These are phyloP conservation scores for Cactoblastis cactorum DNA, from an alignment of 2,888 invertebrate species.

Conservation along the genomic window DNA sequence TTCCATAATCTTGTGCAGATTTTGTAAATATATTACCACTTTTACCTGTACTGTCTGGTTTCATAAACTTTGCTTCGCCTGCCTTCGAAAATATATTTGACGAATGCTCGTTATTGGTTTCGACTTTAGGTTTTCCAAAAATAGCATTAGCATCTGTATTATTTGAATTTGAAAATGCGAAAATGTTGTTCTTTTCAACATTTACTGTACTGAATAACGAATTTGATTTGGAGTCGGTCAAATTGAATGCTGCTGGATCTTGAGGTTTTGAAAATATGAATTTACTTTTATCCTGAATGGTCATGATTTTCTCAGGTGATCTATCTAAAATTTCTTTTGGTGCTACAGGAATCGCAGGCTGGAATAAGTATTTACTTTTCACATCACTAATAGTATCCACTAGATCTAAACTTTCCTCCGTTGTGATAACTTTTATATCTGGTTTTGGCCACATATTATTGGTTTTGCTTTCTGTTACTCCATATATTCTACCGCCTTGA, in stretches of 20 bases:
- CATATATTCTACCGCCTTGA: constrained; percentile 39
- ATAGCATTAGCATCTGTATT: constrained; percentile 24
- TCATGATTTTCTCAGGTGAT: constrained; percentile 52
- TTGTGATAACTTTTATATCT: constrained; percentile 26
- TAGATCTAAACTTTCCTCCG: neutral
- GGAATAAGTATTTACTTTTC: constrained; percentile 38
- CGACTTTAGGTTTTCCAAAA: constrained; percentile 25
- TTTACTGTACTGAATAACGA: neutral
- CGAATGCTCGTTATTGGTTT: constrained; percentile 17
- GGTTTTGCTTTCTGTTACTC: constrained; percentile 30
- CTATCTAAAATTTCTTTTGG: constrained; percentile 46
- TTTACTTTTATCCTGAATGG: constrained; percentile 37
- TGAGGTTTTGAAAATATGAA: constrained; percentile 68
- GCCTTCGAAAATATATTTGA: constrained; percentile 31
- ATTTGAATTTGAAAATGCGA: neutral
- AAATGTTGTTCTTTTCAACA: neutral
- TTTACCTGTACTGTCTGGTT: constrained; percentile 34
- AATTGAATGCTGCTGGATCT: constrained; percentile 29
- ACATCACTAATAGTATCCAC: neutral
- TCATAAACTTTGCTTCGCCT: constrained; percentile 30
- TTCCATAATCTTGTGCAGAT: constrained; percentile 26
- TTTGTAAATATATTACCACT: constrained; percentile 48
- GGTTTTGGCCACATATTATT: constrained; percentile 39
- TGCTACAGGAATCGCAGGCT: constrained; percentile 61
- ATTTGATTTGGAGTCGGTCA: constrained; percentile 24